Base-by-base conservation (phyloP, 2,797 vertebrate genomes). In the Gambusia yucatana region DNA sequence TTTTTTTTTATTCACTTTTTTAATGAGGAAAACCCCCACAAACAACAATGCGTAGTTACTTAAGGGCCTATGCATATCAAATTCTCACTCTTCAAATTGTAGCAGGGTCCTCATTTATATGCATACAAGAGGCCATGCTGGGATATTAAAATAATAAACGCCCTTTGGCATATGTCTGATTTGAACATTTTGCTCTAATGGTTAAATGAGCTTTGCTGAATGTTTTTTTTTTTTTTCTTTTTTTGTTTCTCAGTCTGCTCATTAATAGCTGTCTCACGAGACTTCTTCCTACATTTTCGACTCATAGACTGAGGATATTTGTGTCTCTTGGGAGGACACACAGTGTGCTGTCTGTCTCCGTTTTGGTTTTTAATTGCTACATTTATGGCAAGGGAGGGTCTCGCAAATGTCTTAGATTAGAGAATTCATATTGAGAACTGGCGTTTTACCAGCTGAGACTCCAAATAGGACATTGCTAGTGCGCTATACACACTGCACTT, bases 131-230 rank as follows among this genome's bases (percentile, higher is more conserved):
- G 83, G 77, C 77, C 77, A 70, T 88, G 72, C 80, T 84, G 73
- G 76, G 82, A 87, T 86, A 88, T 92, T 90, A 87, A 86, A 91
- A 89, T 92, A 85, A 86, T 92, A 90, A 89, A 88, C 91, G 89
- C 82, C 91, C 88, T 91, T 93, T 93, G 87, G 89, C 89, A 89
- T 88, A 88, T 88, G 87, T 95, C 95, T 93, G 92, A 94, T 94
- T 96, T 95, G 90, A 89, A 91, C 91, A 95, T 94, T 95, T 95
- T 94, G 89, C 91, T 90, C 92, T 95, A 96, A 96, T 96, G 94
- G 95, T 95, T 96, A 96, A 96, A 95, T 96, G 95, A 92, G 92
- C 95, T 87, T 90, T 95, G 93, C 91, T 44, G 81, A 93, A 93
- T 91, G 8, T 82, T 65, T 44, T 70, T 78, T 84, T 89, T 78